Evolutionary conservation across 2,797 vertebrate species (phyloP), one percentile per base, ranked within the genome.

Genomic region (Hydrolagus colliei): DNA sequence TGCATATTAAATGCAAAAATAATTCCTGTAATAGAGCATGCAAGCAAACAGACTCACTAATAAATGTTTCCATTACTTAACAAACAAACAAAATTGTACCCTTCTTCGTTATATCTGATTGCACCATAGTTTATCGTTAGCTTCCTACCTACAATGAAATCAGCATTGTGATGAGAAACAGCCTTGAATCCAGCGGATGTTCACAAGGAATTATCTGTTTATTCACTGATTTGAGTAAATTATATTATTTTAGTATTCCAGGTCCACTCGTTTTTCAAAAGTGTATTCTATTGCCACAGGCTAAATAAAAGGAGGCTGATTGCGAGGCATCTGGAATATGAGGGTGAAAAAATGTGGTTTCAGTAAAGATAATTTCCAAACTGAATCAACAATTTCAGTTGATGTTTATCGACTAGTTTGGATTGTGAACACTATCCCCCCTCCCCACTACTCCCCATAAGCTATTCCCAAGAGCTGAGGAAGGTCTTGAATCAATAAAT

Each of bases 101-200:
- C 22, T 72, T 41, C 65, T 41, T 41, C 67, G 72, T 72, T 68
- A 77, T 72, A 10, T 85, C 82, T 72, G 27, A 72, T 85, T 85
- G 16, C 35, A 32, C 68, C 68, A 63, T 6, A 72, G 41, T 18
- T 68, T 74, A 41, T 41, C 41, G 8, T 41, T 41, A 13, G 32
- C 32, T 74, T 16, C 4, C 32, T 16, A 32, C 13, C 41, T 52
- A 6, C 41, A 52, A 52, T 52, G 13, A 6, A 41, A 2, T 73
- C 22, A 71, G 22, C 32, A 27, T 2, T 22, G 22, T 27, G 72
- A 22, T 73, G 72, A 73, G n/a, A 27, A 32, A 22, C 41, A 52
- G 41, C 41, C 41, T 52, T 74, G 11, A 74, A 74, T 74, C 27
- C 35, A 74, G 27, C 13, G 9, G 35, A 73, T 20, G 14, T 6